A percentile compares a stretch with the other conserved stretches of the same genome.
phyloP scores from a whole-genome alignment of 2,797 vertebrate species.

The Chelon auratus region DNA sequence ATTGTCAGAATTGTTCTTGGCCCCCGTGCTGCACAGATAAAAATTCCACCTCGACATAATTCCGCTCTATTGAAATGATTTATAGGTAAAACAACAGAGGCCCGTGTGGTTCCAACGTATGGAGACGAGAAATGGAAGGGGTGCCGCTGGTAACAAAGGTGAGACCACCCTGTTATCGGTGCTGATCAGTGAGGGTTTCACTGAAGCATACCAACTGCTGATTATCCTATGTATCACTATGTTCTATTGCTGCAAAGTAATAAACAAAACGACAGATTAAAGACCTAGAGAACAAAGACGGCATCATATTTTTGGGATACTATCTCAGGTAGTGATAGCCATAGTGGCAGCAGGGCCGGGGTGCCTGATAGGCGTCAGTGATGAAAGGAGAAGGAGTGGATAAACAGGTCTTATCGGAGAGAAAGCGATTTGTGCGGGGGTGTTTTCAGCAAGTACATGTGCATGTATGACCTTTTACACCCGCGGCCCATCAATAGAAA shows the following conservation, averaged over 20 bases:
- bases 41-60: conserved; percentile 61
- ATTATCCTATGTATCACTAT: conserved; percentile 57
- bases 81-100: conserved; percentile 56
- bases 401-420: conserved; percentile 59
- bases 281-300: conserved; percentile 42
- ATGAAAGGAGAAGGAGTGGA: conserved; percentile 62
- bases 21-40: conserved; percentile 50
- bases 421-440: conserved; percentile 31
- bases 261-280: conserved; percentile 61
- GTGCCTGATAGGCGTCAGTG: conserved; percentile 57
- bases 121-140: conserved; percentile 11
- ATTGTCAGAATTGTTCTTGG: conserved; percentile 72
- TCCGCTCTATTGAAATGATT: conserved; percentile 55
- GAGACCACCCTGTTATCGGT: conserved; percentile 57
- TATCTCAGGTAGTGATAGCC: conserved; percentile 63
- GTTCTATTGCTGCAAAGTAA: conserved; percentile 58
- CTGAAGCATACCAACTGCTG: conserved; percentile 52
- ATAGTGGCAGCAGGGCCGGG: conserved; percentile 52
- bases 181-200: conserved; percentile 56
- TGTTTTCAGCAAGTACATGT: conserved; percentile 39
- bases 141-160: conserved; percentile 34
- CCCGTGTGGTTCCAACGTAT: conserved; percentile 26
- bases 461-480: conserved; percentile 60
- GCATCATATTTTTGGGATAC: conserved; percentile 48
- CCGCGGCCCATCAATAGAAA: conserved; percentile 68